phyloP scores from a whole-genome alignment of 2,797 vertebrate genomes.

The Acipenser transmontanus region DNA sequence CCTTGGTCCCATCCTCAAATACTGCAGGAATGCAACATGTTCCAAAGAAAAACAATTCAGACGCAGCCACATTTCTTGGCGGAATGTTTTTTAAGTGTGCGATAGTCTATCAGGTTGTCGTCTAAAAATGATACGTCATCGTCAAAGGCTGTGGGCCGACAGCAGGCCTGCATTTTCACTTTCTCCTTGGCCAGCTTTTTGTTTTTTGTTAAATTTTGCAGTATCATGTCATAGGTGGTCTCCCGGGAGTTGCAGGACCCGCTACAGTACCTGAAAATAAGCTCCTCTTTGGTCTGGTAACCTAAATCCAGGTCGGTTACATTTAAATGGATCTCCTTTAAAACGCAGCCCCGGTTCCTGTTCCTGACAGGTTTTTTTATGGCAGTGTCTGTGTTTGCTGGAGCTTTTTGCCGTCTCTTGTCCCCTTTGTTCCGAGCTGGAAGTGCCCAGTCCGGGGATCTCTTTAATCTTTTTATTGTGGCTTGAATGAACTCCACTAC shows the following conservation, averaged over 20 bases:
- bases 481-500: slow-evolving; percentile 95
- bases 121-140: slow-evolving; percentile 95
- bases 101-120: slow-evolving; percentile 84
- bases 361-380: slow-evolving; percentile 35
- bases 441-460: slow-evolving; percentile 71
- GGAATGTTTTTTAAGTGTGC: slow-evolving; percentile 95
- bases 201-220: slow-evolving; percentile 89
- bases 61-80: slow-evolving; percentile 90
- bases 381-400: slow-evolving; percentile 48
- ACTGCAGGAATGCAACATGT: slow-evolving; percentile 58
- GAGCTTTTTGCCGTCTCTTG: slow-evolving; percentile 65
- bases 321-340: slow-evolving; percentile 90
- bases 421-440: slow-evolving; percentile 59
- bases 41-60: slow-evolving; percentile 49
- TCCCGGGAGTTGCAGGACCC: slow-evolving; percentile 85
- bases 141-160: slow-evolving; percentile 89
- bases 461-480: slow-evolving; percentile 82
- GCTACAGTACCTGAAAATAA: slow-evolving; percentile 94
- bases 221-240: slow-evolving; percentile 95
- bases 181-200: slow-evolving; percentile 87
- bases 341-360: slow-evolving; percentile 78
- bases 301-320: slow-evolving; percentile 94
- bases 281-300: slow-evolving; percentile 93
- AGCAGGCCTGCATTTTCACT: slow-evolving; percentile 80
- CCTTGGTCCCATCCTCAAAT: slow-evolving; percentile 60